These are phyloP conservation scores for Megaleporinus macrocephalus DNA, from an alignment of 2,113 vertebrate genomes.

Conservation along the genomic window DNA sequence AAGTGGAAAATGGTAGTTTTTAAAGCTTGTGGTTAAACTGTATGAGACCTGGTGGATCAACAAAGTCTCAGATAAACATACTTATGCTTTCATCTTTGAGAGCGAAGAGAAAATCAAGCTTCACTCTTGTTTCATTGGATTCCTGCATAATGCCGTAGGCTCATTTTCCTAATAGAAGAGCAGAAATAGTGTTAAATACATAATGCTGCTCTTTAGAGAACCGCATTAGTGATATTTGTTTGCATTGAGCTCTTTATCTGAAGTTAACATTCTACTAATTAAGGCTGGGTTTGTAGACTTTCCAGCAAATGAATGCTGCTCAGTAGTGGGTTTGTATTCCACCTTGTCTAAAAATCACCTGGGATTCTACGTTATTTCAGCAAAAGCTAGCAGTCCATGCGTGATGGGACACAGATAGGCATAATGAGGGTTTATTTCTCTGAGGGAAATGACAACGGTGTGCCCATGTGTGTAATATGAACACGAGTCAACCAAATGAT, in stretches of 20 bases:
- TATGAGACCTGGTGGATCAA: too few relatives aligned
- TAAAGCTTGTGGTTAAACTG: too few relatives aligned
- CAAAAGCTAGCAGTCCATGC: neutral
- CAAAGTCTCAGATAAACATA: too few relatives aligned
- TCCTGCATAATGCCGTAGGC: neutral
- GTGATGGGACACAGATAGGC: neutral
- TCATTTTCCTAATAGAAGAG: slow-evolving; percentile 15
- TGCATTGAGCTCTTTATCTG: slow-evolving; percentile 4
- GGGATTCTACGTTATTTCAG: slow-evolving; percentile 4
- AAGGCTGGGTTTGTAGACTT: neutral
- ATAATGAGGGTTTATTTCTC: slow-evolving; percentile 24
- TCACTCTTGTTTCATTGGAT: too few relatives aligned
- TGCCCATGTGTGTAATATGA: slow-evolving; percentile 2
- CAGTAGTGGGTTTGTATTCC: slow-evolving; percentile 21
- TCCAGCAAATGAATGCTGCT: neutral
- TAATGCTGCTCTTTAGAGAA: neutral
- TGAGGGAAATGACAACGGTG: neutral
- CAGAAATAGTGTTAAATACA: neutral
- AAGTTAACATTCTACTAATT: neutral
- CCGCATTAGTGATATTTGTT: neutral
- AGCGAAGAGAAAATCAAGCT: too few relatives aligned
- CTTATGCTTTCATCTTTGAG: too few relatives aligned
- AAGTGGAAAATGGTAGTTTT: too few relatives aligned
- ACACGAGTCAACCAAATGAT: slow-evolving; percentile 23
- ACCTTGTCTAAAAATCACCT: neutral